These are phyloP conservation scores for Minunthozetes semirufus DNA, from an alignment of 2,888 invertebrate genomes.

Conservation along the genomic window DNA sequence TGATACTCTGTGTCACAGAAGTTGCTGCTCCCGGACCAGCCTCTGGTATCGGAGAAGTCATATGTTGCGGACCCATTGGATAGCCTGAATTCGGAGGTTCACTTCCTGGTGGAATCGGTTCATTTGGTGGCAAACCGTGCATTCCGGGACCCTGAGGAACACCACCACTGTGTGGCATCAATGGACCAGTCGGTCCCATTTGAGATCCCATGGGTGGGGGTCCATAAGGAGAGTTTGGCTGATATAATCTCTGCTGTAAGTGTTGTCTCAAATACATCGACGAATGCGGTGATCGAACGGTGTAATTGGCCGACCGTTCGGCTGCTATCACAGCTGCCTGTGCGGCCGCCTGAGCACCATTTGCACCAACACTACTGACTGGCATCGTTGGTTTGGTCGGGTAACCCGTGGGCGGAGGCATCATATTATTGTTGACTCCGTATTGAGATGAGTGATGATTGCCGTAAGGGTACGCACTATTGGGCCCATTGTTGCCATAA, in stretches of 20 bases:
- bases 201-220: slow-evolving; percentile 15
- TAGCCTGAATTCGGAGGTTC: slow-evolving; percentile 37
- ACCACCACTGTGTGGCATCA: too few species aligned
- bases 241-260: slow-evolving; percentile 45
- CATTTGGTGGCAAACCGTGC: slow-evolving; percentile 23
- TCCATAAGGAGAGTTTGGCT: slow-evolving; percentile 5
- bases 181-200: background rate
- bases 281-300: slow-evolving; percentile 44
- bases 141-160: slow-evolving; percentile 28
- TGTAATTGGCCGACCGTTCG: slow-evolving; percentile 44
- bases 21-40: slow-evolving; percentile 28
- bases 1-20: slow-evolving; percentile 40
- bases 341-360: slow-evolving; percentile 43
- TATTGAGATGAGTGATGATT: slow-evolving; percentile 44
- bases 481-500: slow-evolving; percentile 42
- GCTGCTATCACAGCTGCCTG: slow-evolving; percentile 44
- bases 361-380: slow-evolving; percentile 36
- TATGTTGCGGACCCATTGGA: slow-evolving; percentile 16
- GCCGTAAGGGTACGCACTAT: slow-evolving; percentile 45
- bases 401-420: slow-evolving; percentile 44
- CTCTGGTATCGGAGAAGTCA: background rate
- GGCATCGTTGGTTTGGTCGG: slow-evolving; percentile 38
- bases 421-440: slow-evolving; percentile 45
- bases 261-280: slow-evolving; percentile 60
- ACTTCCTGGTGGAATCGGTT: slow-evolving; percentile 38